These are phyloP conservation scores for Drosophila murphyi DNA, from an alignment of 1,140 invertebrate species.

Conservation along the genomic window DNA sequence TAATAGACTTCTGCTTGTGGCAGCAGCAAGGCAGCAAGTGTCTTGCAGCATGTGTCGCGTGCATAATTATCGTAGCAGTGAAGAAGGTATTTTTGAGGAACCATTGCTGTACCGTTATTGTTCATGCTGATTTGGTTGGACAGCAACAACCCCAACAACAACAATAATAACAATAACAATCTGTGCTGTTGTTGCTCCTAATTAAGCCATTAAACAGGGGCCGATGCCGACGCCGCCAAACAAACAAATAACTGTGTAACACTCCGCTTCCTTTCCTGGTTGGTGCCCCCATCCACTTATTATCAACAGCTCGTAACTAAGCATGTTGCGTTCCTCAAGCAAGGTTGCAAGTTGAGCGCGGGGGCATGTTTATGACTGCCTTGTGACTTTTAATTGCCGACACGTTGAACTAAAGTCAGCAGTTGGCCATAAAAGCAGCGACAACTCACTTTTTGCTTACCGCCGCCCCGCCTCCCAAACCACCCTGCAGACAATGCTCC, in stretches of 20 bases:
- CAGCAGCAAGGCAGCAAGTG: constrained; percentile 27
- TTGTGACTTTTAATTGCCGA: constrained; percentile 78
- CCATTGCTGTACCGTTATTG: constrained; percentile 50
- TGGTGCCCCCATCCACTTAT: constrained; percentile 34
- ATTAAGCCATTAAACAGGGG: constrained; percentile 78
- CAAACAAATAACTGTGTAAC: constrained; percentile 55
- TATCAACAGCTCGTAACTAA: constrained; percentile 75
- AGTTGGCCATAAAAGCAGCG: constrained; percentile 55
- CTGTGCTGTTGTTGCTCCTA: constrained; percentile 54
- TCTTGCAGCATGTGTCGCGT: constrained; percentile 75
- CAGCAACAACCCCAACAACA: not conserved
- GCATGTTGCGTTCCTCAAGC: constrained; percentile 44
- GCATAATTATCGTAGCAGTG: constrained; percentile 63
- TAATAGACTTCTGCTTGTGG: constrained; percentile 10
- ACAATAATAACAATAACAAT: constrained; percentile 21
- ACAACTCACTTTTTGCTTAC: constrained; percentile 22
- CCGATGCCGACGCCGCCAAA: constrained; percentile 23
- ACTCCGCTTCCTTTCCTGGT: not conserved
- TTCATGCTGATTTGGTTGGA: constrained; percentile 68
- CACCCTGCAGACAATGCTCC: constrained; percentile 37
- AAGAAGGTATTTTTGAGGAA: constrained; percentile 35
- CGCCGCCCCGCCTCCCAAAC: no score
- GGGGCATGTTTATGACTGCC: constrained; percentile 72
- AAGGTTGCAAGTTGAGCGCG: constrained; percentile 4
- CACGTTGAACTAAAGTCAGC: constrained; percentile 66